Evolutionary conservation across 2,797 vertebrate genomes (phyloP).

Genomic region (Notamacropus eugenii): DNA sequence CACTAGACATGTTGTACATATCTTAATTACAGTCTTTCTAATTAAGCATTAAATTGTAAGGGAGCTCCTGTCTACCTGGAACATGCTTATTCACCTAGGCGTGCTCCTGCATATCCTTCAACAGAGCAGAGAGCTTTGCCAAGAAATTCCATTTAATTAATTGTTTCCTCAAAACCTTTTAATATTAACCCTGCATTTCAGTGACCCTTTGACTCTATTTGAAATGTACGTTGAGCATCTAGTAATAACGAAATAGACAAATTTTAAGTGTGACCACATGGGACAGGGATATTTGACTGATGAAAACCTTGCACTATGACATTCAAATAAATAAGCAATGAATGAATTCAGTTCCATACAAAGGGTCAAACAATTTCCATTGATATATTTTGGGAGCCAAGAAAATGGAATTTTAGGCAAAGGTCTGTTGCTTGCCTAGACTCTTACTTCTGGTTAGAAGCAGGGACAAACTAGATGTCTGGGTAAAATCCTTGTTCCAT

Average conservation of each 20-base stretch:
- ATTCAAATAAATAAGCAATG: background rate
- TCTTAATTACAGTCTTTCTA: slow-evolving; percentile 79
- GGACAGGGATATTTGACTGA: slow-evolving; percentile 13
- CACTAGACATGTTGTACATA: slow-evolving; percentile 76
- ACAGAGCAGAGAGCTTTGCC: slow-evolving; percentile 46
- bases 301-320: background rate
- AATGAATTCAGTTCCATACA: background rate
- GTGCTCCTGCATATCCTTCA: slow-evolving; percentile 76
- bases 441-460: slow-evolving; percentile 21
- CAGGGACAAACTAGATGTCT: background rate
- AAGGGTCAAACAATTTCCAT: background rate
- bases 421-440: slow-evolving; percentile 8
- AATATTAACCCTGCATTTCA: slow-evolving; percentile 78
- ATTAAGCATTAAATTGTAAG: slow-evolving; percentile 81
- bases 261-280: slow-evolving; percentile 12
- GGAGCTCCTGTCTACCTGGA: slow-evolving; percentile 71
- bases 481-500: background rate
- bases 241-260: slow-evolving; percentile 66
- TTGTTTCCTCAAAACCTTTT: slow-evolving; percentile 80
- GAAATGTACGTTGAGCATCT: slow-evolving; percentile 72
- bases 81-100: slow-evolving; percentile 71
- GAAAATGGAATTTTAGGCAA: background rate
- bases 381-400: background rate
- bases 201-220: slow-evolving; percentile 77
- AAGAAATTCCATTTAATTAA: slow-evolving; percentile 82